Evolutionary conservation across 2,797 vertebrate species (phyloP).

Genomic region (Coregonus suidteri): DNA sequence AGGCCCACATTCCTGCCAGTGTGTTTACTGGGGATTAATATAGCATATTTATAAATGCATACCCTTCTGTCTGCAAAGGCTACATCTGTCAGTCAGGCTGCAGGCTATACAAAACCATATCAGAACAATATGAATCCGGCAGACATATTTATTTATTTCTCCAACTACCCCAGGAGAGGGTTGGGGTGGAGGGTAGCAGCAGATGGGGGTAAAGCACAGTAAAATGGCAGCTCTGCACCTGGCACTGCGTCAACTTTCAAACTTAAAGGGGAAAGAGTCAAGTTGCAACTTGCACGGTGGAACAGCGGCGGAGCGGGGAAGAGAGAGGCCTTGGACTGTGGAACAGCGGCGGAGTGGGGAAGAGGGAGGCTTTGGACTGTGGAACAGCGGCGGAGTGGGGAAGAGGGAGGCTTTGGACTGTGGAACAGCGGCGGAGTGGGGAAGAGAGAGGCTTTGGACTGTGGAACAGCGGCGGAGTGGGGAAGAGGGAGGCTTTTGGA

Average conservation of each 20-base stretch:
- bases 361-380: too few species aligned
- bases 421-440: not conserved
- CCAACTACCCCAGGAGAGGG: conserved; percentile 37
- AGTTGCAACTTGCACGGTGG: conserved; percentile 41
- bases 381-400: too few species aligned
- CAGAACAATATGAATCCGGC: conserved; percentile 67
- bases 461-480: not conserved
- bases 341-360: too few species aligned
- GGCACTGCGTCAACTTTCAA: conserved; percentile 61
- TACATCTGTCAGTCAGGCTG: conserved; percentile 78
- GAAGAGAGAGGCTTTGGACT: conserved; percentile 13
- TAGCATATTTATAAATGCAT: conserved; percentile 69
- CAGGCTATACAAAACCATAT: conserved; percentile 65
- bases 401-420: conserved; percentile 12
- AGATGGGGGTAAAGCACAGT: conserved; percentile 45
- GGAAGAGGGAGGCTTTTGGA: conserved; percentile 4
- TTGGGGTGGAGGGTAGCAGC: not conserved
- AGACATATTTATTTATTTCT: conserved; percentile 51
- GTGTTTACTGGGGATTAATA: conserved; percentile 68
- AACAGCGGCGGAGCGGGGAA: not conserved
- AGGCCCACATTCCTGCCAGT: conserved; percentile 61
- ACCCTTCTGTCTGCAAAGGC: conserved; percentile 64
- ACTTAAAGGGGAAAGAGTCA: conserved; percentile 46
- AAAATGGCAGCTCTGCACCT: conserved; percentile 57
- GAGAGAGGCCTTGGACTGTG: not conserved